Evolutionary conservation across 2,888 invertebrate species (phyloP), one percentile per base, ranked within the genome.

Genomic region (Parnassius glacialis): DNA sequence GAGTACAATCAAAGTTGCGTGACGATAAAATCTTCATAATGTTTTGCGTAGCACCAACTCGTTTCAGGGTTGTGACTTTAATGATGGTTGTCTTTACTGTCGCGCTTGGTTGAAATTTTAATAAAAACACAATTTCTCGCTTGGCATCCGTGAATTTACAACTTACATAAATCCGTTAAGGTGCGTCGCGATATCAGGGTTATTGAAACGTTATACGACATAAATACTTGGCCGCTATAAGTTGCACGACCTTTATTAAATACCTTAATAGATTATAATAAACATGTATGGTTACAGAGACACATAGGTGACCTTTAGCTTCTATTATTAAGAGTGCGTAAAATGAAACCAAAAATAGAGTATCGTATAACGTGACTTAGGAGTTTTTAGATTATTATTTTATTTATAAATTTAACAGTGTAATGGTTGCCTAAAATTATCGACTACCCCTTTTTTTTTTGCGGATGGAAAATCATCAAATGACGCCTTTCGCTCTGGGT

Each of bases 161-260:
- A 62, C 61, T 48, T 54, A 59, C 59, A 64, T 67, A 64, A 65
- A 67, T 64, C 58, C 50, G 11, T 52, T 42, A 25, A 34, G 48
- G 25, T 44, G 34, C 42, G 47, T 13, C 10, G 34, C 34, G 7
- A 47, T 57, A 54, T 41, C 53, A 20, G 34, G 57, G 20, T 57
- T 52, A 45, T 52, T 52, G 45, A 34, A 34, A 52, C 52, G n/a
- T 53, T 42, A 52, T 34, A 48, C 47, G 20, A 54, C 11, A 25
- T 41, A 42, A 41, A 60, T 44, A 44, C 16, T 34, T 47, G 44
- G 43, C 42, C 13, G 20, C 57, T 52, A 54, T 48, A 57, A 53
- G 48, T 43, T 13, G 2, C 25, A 9, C 11, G 20, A 42, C 45
- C 52, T 58, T 62, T 44, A 62, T 57, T 57, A 62, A 54, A 48